A percentile compares a stretch with the other conserved stretches of the same genome.
phyloP scores from a whole-genome alignment of 2,888 invertebrate species.

The Polymixis flavicincta region DNA sequence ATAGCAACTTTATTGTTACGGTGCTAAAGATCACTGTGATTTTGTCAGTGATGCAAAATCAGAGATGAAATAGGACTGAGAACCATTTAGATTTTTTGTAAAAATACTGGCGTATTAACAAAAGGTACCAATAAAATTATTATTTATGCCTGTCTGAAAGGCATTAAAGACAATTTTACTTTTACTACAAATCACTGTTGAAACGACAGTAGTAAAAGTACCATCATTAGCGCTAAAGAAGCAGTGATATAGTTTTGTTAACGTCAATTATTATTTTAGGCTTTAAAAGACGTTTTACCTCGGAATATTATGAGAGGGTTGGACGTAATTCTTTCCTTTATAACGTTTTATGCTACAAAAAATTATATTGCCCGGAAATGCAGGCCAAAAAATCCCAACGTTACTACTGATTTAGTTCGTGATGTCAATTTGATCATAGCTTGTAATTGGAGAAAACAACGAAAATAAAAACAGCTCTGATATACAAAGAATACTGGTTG shows the following conservation, averaged over 20 bases:
- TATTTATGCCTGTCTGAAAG: slow-evolving; percentile 8
- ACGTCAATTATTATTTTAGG: neutral
- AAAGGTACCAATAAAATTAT: slow-evolving; percentile 23
- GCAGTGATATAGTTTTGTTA: slow-evolving; percentile 2
- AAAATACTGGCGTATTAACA: slow-evolving; percentile 8
- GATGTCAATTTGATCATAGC: no score
- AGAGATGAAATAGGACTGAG: neutral
- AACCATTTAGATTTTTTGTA: neutral
- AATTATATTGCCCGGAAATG: neutral
- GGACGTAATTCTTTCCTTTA: neutral
- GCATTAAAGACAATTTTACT: neutral
- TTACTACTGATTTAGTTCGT: neutral
- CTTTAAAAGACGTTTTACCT: neutral
- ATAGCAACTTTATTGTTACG: neutral
- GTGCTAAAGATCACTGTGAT: neutral
- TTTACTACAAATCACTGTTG: neutral
- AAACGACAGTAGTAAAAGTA: slow-evolving; percentile 25
- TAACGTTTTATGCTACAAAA: neutral
- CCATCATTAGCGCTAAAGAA: slow-evolving; percentile 20
- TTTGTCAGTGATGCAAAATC: neutral
- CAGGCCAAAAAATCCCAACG: no score
- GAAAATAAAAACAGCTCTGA: neutral
- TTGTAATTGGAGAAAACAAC: neutral
- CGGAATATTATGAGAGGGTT: neutral
- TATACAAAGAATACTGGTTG: neutral